phyloP scores from a whole-genome alignment of 2,888 invertebrate species.

The Itoplectis maculator region DNA sequence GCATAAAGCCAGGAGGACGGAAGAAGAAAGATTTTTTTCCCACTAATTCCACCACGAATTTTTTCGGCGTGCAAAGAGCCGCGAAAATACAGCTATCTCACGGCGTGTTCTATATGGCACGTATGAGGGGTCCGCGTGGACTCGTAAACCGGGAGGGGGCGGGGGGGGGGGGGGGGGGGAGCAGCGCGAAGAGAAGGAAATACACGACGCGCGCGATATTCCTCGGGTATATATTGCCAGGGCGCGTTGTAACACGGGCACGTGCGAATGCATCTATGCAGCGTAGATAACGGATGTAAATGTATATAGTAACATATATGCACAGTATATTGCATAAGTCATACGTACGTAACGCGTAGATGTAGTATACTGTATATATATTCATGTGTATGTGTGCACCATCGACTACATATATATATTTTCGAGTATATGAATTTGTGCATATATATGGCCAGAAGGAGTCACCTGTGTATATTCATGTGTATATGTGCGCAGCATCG shows the following conservation, averaged over 20 bases:
- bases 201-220: slow-evolving; percentile 24
- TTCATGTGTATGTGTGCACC: no score
- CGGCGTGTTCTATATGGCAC: not conserved
- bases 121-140: slow-evolving; percentile 1
- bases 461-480: no score
- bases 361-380: no score
- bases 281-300: slow-evolving; percentile 43
- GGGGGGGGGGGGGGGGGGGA: not conserved
- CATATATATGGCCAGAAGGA: no score
- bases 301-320: slow-evolving; percentile 9
- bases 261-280: slow-evolving; percentile 47
- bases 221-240: slow-evolving; percentile 1
- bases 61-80: not conserved
- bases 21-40: not conserved
- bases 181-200: slow-evolving; percentile 7
- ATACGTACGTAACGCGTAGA: slow-evolving; percentile 37
- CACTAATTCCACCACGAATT: not conserved
- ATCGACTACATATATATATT: no score
- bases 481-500: no score
- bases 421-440: no score
- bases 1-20: no score
- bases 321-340: slow-evolving; percentile 34
- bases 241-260: slow-evolving; percentile 37
- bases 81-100: slow-evolving; percentile 28
- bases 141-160: slow-evolving; percentile 6